Evolutionary conservation across 2,888 invertebrate genomes (phyloP).

Genomic region (Heliconius cydno): DNA sequence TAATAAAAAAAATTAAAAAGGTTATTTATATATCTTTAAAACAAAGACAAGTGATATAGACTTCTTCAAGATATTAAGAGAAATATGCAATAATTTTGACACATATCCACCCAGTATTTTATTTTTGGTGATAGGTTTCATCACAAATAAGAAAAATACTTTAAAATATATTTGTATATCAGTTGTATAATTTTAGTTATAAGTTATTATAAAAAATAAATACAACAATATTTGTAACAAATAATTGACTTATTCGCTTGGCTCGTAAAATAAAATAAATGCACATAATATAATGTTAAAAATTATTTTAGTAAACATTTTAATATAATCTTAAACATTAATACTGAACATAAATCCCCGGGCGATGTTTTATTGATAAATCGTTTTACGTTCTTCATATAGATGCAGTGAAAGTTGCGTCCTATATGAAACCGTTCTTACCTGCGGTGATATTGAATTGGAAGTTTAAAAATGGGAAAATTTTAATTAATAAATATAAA

Average conservation of each 20-base stretch:
- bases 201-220: neutral
- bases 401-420: constrained; percentile 45
- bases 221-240: neutral
- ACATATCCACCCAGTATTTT: too few relatives aligned
- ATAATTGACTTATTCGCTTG: constrained; percentile 1
- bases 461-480: constrained; percentile 7
- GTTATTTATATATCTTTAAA: neutral
- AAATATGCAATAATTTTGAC: too few relatives aligned
- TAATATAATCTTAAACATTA: neutral
- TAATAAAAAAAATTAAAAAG: neutral
- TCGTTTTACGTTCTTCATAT: constrained; percentile 35
- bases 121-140: too few relatives aligned
- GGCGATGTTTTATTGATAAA: constrained; percentile 34
- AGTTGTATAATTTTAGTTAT: neutral
- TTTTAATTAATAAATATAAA: constrained; percentile 17
- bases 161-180: neutral
- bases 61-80: too few relatives aligned
- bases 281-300: neutral
- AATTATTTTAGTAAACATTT: neutral
- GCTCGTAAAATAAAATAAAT: neutral
- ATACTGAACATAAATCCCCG: constrained; percentile 17
- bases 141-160: too few relatives aligned
- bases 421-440: constrained; percentile 33
- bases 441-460: constrained; percentile 14
- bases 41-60: too few relatives aligned